Conservation (phyloP, 2,113 vertebrate genomes). For the Myiozetetes cayanensis region DNA sequence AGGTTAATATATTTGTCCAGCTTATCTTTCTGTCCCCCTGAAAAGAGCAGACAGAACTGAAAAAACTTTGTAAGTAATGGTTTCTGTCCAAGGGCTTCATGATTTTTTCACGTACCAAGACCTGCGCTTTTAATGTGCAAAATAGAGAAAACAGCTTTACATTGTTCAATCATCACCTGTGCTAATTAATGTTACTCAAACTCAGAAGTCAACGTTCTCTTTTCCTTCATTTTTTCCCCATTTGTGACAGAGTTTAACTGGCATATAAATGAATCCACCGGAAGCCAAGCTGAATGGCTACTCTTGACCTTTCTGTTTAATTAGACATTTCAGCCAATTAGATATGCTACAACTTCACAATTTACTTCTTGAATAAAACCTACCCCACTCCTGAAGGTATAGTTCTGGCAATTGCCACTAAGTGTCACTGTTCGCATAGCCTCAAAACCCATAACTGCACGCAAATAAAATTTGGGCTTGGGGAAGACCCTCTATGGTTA, state of each 20-base stretch:
- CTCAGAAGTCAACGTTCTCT: background rate
- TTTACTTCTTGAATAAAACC: background rate
- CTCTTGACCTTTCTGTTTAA: background rate
- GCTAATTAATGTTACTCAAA: background rate
- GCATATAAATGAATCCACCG: background rate
- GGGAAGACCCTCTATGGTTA: background rate
- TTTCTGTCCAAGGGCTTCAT: background rate
- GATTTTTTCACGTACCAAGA: background rate
- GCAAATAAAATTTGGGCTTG: background rate
- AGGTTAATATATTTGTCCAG: background rate
- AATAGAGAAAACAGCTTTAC: background rate
- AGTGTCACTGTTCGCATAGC: slow-evolving; percentile 56
- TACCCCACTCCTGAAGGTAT: background rate
- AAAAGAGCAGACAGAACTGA: background rate
- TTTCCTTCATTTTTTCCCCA: background rate
- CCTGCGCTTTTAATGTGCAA: background rate
- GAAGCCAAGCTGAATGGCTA: background rate
- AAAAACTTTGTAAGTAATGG: background rate
- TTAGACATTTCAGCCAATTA: background rate
- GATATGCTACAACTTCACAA: background rate
- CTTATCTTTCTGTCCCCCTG: background rate
- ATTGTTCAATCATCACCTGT: background rate
- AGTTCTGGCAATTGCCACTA: slow-evolving; percentile 30
- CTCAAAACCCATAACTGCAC: background rate
- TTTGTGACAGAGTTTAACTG: background rate